A percentile compares a stretch with the other conserved stretches of the same genome.
Conservation (phyloP, 2,888 invertebrate genomes). For the Plebejus anna region DNA sequence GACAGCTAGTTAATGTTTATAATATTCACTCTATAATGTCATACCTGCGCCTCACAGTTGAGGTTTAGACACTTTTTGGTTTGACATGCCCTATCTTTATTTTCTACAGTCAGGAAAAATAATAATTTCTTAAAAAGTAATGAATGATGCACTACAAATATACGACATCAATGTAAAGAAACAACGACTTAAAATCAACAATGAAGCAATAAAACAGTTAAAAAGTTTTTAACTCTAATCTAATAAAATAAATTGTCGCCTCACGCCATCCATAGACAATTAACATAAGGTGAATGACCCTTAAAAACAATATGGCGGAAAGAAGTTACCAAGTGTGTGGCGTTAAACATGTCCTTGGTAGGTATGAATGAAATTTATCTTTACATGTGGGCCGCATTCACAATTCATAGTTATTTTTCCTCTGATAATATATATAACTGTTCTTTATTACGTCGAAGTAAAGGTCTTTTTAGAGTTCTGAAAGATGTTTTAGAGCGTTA, state of each 20-base stretch:
- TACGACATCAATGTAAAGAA: neutral
- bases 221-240: neutral
- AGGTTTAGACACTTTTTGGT: neutral
- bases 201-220: neutral
- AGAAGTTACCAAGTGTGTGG: neutral
- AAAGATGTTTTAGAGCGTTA: neutral
- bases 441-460: neutral
- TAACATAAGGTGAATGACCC: constrained; percentile 64
- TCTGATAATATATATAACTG: neutral
- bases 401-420: neutral
- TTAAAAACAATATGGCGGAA: constrained; percentile 71
- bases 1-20: no score
- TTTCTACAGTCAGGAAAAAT: neutral
- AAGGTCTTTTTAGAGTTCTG: neutral
- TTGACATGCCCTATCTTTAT: neutral
- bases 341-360: constrained; percentile 10
- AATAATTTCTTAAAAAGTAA: neutral
- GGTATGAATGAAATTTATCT: constrained; percentile 11
- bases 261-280: constrained; percentile 43
- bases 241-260: constrained; percentile 13
- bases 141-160: neutral
- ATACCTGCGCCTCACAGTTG: neutral
- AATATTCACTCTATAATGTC: neutral
- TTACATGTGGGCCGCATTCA: neutral
- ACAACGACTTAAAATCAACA: neutral